Percentiles rank a stretch among this genome's conserved stretches.
These are phyloP conservation scores for Aphis gossypii DNA, from an alignment of 1,140 invertebrate species.

Conservation along the genomic window DNA sequence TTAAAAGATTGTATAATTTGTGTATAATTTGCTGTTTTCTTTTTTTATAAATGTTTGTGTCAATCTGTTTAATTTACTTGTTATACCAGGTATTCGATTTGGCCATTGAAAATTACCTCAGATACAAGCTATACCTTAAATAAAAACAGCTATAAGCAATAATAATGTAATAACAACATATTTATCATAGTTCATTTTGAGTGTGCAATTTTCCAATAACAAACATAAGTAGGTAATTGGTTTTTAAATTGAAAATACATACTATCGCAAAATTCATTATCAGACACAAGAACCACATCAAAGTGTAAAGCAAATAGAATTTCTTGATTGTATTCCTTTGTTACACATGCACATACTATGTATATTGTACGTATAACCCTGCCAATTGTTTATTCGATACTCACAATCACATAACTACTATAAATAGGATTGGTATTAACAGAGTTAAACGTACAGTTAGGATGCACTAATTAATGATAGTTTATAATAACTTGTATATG, in stretches of 20 bases:
- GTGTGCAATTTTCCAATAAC: neutral
- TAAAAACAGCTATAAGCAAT: neutral
- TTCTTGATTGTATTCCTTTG: neutral
- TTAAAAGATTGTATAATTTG: no score
- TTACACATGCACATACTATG: neutral
- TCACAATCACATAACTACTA: neutral
- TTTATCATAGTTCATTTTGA: neutral
- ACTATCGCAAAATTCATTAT: neutral
- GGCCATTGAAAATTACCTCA: neutral
- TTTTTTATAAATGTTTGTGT: neutral
- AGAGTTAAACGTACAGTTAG: neutral
- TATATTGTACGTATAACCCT: neutral
- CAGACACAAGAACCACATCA: neutral
- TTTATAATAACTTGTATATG: neutral
- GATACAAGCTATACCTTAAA: neutral
- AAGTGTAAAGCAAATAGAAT: conserved; percentile 1
- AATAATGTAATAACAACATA: neutral
- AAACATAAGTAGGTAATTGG: neutral
- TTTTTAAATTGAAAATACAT: neutral
- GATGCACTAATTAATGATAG: neutral
- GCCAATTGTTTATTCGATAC: neutral
- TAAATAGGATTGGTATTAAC: neutral
- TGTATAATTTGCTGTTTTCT: no score
- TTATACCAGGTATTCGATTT: no score
- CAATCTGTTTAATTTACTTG: neutral